These are phyloP conservation scores for Excalfactoria chinensis DNA, from an alignment of 2,113 vertebrate species.

Conservation along the genomic window DNA sequence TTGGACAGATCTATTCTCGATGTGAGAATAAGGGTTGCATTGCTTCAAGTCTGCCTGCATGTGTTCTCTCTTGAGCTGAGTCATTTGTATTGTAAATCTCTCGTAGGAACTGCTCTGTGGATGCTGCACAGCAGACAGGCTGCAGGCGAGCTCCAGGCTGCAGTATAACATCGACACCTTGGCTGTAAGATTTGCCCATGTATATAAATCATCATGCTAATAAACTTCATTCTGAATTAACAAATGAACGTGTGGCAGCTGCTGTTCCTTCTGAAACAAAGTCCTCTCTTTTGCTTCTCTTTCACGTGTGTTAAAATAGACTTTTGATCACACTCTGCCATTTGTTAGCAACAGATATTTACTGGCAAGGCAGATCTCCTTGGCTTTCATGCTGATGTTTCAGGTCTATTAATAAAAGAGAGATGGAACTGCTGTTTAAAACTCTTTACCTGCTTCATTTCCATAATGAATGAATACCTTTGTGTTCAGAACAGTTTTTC, in stretches of 20 bases:
- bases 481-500: neutral
- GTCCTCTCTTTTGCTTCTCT: neutral
- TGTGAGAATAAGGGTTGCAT: neutral
- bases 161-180: neutral
- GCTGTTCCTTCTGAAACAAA: neutral
- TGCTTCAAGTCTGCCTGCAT: neutral
- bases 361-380: neutral
- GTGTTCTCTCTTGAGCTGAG: accelerated
- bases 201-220: slow-evolving; percentile 46
- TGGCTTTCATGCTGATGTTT: neutral
- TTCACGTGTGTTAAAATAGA: neutral
- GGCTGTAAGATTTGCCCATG: neutral
- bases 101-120: slow-evolving; percentile 52
- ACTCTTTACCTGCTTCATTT: neutral
- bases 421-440: neutral
- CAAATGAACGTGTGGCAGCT: neutral
- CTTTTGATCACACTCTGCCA: neutral
- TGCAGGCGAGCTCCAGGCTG: slow-evolving; percentile 13
- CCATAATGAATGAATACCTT: neutral
- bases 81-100: neutral
- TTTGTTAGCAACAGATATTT: neutral
- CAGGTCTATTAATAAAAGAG: neutral
- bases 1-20: neutral
- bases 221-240: slow-evolving; percentile 63
- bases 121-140: neutral